Evolutionary conservation across 2,888 invertebrate genomes (phyloP), one percentile per base, ranked within the genome.

Genomic region (Perdita meconis): DNA sequence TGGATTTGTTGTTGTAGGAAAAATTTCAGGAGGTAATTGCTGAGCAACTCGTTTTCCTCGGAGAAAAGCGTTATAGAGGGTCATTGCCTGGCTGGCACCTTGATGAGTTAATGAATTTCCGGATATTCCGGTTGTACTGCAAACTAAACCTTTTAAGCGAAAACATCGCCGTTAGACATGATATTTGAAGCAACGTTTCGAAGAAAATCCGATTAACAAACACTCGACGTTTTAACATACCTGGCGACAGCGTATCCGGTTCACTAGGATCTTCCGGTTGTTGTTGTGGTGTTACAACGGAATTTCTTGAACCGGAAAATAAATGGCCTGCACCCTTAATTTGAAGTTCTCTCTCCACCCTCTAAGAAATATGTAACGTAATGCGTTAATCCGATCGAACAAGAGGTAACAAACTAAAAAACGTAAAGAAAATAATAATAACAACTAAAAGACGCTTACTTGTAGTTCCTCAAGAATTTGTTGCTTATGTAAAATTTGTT

Each of bases 261-360:
- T 89, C 89, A 34, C 81, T 85, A 26, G 83, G 75, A 63, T 88
- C 84, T 64, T 67, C 63, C 44, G 91, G 89, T 30, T 85, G 87
- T 40, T 85, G 86, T 88, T 89, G 88, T 89, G 91, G 82, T 78
- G 90, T 86, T 78, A 89, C 74, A 80, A 90, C 83, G 84, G 92
- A 77, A 67, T 84, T 87, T 24, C 90, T 74, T 36, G 86, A 78
- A 70, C 86, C 86, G 22, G 90, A 64, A 65, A 92, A 90, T 69
- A 90, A 82, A 66, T 91, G 90, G 24, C 89, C 89, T 38, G 90
- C 88, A 16, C 91, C 90, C 85, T 94, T 94, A 51, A 93, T 94
- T 85, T 95, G 94, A 75, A 95, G 91, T 86, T 96, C 95, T 81
- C 95, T 93, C 90, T 96, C 96, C 75, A 96, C 95, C 92, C 95